Evolutionary conservation across 2,797 vertebrate species (phyloP).

Genomic region (Coregonus ussuriensis): DNA sequence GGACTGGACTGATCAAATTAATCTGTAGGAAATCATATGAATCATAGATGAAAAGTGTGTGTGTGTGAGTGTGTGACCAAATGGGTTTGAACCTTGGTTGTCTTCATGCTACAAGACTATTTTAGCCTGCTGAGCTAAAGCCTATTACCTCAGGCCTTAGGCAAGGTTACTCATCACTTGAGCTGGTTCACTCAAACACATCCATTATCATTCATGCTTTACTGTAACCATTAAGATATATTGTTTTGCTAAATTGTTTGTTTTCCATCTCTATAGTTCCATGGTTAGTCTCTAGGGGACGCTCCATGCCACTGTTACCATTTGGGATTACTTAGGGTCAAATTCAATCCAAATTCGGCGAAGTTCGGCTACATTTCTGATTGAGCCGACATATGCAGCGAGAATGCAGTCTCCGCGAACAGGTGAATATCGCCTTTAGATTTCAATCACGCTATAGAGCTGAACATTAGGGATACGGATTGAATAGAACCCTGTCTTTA

Average conservation of each 20-base stretch:
- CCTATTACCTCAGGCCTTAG: too few species aligned
- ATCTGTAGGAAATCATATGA: background rate
- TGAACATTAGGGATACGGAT: too few species aligned
- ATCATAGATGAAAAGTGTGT: background rate
- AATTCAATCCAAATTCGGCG: too few species aligned
- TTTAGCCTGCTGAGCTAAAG: background rate
- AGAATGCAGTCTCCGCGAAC: too few species aligned
- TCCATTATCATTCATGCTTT: too few species aligned
- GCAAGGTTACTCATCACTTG: too few species aligned
- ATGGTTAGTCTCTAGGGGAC: background rate
- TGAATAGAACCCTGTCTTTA: too few species aligned
- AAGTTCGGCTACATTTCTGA: too few species aligned
- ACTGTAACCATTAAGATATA: background rate
- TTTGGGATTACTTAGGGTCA: background rate
- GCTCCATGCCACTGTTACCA: background rate
- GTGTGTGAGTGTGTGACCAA: background rate
- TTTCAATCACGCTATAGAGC: too few species aligned
- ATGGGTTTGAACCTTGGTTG: background rate
- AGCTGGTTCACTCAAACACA: too few species aligned
- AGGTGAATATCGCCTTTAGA: too few species aligned
- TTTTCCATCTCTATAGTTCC: background rate
- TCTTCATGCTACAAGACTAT: background rate
- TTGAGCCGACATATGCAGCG: too few species aligned
- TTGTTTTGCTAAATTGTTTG: background rate
- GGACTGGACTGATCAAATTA: background rate